These are phyloP conservation scores for Dromius quadrimaculatus DNA, from an alignment of 2,888 invertebrate genomes.

Conservation along the genomic window DNA sequence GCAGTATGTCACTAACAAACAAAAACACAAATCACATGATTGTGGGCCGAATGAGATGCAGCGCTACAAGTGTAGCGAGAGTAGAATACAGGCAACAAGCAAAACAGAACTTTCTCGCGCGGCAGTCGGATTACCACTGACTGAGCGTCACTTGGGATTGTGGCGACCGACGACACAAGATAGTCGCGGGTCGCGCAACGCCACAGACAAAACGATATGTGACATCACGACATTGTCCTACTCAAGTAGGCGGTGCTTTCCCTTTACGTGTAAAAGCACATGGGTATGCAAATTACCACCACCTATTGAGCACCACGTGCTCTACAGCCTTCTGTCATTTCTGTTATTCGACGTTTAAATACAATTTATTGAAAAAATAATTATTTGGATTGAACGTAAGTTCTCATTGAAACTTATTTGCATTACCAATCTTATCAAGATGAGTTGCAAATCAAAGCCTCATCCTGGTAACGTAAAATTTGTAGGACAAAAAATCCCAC, in stretches of 20 bases:
- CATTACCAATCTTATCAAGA: too few species aligned
- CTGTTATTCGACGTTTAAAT: too few species aligned
- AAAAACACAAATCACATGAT: background rate
- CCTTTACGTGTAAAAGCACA: constrained; percentile 62
- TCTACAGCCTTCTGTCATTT: too few species aligned
- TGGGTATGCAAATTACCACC: constrained; percentile 44
- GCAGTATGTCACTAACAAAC: background rate
- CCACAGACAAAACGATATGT: background rate
- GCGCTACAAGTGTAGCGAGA: constrained; percentile 49
- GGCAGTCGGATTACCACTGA: constrained; percentile 63
- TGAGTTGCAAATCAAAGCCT: too few species aligned
- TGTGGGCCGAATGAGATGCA: too few species aligned
- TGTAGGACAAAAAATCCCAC: too few species aligned
- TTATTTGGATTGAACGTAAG: too few species aligned
- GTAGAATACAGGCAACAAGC: constrained; percentile 56
- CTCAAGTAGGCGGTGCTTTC: constrained; percentile 60
- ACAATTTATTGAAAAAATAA: too few species aligned
- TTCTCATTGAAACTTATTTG: too few species aligned
- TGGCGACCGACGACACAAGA: constrained; percentile 18
- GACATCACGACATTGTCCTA: constrained; percentile 61
- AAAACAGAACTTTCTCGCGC: constrained; percentile 59
- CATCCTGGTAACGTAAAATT: too few species aligned
- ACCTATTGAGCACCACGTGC: constrained; percentile 8
- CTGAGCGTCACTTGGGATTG: constrained; percentile 55
- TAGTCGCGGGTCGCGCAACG: constrained; percentile 26